phyloP scores from a whole-genome alignment of 1,140 invertebrate species.

The Gonatopus flavifemur region DNA sequence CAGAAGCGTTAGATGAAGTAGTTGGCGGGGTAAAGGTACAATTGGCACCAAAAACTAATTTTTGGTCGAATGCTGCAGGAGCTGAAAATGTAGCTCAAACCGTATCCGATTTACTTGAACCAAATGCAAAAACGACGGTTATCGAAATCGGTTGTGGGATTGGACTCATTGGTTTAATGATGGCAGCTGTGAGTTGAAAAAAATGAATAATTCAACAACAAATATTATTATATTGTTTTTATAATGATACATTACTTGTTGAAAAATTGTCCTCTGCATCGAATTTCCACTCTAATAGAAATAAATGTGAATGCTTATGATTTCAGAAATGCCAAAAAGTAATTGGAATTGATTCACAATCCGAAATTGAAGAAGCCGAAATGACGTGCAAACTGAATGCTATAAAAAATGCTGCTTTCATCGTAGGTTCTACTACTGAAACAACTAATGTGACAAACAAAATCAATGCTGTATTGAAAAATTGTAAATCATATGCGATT shows the following conservation, averaged over 20 bases:
- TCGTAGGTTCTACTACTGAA: conserved; percentile 44
- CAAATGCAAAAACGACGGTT: conserved; percentile 40
- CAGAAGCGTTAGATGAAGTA: conserved; percentile 52
- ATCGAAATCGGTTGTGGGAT: conserved; percentile 55
- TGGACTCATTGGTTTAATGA: conserved; percentile 48
- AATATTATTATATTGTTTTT: too few relatives aligned
- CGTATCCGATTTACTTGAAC: conserved; percentile 41
- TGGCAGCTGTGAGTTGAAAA: conserved; percentile 45
- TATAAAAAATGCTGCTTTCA: conserved; percentile 51
- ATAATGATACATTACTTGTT: too few relatives aligned
- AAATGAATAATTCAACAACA: conserved; percentile 5
- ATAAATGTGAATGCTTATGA: too few relatives aligned
- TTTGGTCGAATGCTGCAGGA: conserved; percentile 49
- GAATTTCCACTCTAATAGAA: not conserved
- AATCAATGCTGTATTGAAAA: conserved; percentile 40
- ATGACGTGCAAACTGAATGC: conserved; percentile 49
- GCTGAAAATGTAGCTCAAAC: conserved; percentile 45
- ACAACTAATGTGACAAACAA: conserved; percentile 37
- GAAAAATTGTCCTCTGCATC: not conserved
- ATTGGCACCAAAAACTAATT: conserved; percentile 53
- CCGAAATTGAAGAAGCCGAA: conserved; percentile 54
- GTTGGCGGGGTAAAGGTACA: conserved; percentile 50
- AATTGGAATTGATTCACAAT: conserved; percentile 50
- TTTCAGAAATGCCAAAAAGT: conserved; percentile 51
- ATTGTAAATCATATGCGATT: conserved; percentile 40